These are phyloP conservation scores for Pachyuromys duprasi DNA, from an alignment of 2,797 vertebrate species.

Conservation along the genomic window DNA sequence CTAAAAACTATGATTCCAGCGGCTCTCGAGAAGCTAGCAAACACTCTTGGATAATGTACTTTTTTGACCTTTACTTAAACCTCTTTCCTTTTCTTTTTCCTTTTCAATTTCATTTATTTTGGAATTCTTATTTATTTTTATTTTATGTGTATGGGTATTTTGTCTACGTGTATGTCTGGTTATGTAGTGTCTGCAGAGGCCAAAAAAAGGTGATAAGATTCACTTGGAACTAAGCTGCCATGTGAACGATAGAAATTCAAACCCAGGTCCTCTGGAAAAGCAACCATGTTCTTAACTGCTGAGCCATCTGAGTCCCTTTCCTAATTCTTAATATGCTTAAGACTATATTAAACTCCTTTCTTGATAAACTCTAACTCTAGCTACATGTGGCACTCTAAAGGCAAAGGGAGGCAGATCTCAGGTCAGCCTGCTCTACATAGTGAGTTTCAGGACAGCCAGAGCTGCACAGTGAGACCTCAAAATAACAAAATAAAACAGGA, in stretches of 20 bases:
- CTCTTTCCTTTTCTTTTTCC: neutral
- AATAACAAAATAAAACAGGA: neutral
- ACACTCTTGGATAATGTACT: neutral
- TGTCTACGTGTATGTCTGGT: neutral
- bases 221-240: too few species aligned
- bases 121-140: neutral
- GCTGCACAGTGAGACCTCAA: neutral
- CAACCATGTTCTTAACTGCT: neutral
- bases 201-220: neutral
- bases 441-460: neutral
- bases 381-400: neutral
- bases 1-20: conserved; percentile 7
- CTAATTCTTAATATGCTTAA: neutral
- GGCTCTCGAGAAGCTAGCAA: neutral
- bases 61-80: neutral
- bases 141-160: neutral
- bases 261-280: neutral
- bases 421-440: neutral
- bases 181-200: neutral
- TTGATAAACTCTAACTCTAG: neutral
- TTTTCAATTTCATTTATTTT: neutral
- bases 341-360: neutral
- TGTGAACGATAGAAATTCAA: neutral
- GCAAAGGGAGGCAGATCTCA: neutral
- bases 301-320: neutral